Base-by-base conservation (phyloP, 2,797 vertebrate species). In the Girardinus metallicus region DNA sequence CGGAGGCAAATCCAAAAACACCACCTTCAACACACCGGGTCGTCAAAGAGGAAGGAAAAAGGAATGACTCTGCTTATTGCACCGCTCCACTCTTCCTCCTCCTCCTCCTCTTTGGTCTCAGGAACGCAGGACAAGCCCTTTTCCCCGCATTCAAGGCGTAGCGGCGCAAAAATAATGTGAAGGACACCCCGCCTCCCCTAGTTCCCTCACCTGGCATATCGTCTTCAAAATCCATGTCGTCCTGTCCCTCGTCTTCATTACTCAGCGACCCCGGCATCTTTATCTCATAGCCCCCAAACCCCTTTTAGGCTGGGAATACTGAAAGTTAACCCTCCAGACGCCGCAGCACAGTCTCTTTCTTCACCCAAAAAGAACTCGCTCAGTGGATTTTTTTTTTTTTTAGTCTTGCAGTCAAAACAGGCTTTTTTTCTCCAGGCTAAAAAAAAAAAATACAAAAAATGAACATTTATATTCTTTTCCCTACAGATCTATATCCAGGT, bases 201-300 rank as follows among this genome's bases (percentile, higher is more conserved):
- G 85, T 91, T 78, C 87, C 89, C 96, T 96, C 97, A 99, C 97
- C 98, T 96, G 97, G 97, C 94, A 97, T 95, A 87, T 98, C 97
- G 95, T 96, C 96, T 94, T 96, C 96, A 95, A 96, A 96, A 95
- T 98, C 97, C 95, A 97, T 96, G 94, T 97, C 96, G 95, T 97
- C 97, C 91, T 95, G 96, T 94, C 94, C 97, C 95, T 97, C 97
- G 94, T 98, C 97, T 95, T 97, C 97, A 95, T 96, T 96, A 95
- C 97, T 97, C 94, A 97, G 95, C 91, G 97, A 97, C 92, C 97
- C 97, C 96, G 97, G 97, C 98, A 98, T 98, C 94, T 96, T 97
- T 95, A 96, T 93, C 93, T 95, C 95, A 95, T 96, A 90, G 93
- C 94, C 89, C 91, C 93, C 87, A 80, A 93, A 93, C 88, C 83